Conservation (phyloP, 1,140 invertebrate genomes). For the Sinonovacula constricta region DNA sequence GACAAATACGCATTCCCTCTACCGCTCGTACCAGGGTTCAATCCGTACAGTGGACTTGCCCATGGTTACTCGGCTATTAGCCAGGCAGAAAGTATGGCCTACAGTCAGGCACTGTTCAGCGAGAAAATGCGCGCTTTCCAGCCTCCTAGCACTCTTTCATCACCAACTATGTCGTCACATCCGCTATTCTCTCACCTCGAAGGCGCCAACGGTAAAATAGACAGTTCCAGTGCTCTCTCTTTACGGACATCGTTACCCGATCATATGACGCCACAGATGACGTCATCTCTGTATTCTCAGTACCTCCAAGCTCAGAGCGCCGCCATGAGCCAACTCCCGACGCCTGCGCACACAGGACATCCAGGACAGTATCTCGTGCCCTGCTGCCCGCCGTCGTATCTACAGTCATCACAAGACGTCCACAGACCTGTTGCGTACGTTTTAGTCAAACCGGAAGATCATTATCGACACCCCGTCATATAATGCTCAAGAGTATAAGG, state of each 20-base stretch:
- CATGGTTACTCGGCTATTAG: slow-evolving; percentile 79
- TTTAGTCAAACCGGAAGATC: slow-evolving; percentile 75
- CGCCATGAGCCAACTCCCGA: slow-evolving; percentile 62
- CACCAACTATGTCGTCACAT: slow-evolving; percentile 53
- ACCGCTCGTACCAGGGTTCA: slow-evolving; percentile 88
- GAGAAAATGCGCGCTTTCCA: slow-evolving; percentile 68
- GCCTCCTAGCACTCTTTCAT: slow-evolving; percentile 48
- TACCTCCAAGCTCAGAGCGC: slow-evolving; percentile 64
- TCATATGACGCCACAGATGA: slow-evolving; percentile 51
- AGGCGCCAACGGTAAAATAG: slow-evolving; percentile 55
- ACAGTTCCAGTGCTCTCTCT: slow-evolving; percentile 53
- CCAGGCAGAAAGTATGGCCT: slow-evolving; percentile 50
- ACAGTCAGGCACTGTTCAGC: slow-evolving; percentile 49
- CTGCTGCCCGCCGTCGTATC: slow-evolving; percentile 71
- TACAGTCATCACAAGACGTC: slow-evolving; percentile 68
- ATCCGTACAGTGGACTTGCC: slow-evolving; percentile 80
- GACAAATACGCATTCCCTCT: slow-evolving; percentile 97
- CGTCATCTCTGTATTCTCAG: slow-evolving; percentile 56
- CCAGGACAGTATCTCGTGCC: slow-evolving; percentile 73
- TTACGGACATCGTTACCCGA: slow-evolving; percentile 49
- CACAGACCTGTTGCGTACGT: slow-evolving; percentile 74
- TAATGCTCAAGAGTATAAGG: slow-evolving; percentile 60
- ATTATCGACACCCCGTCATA: slow-evolving; percentile 72
- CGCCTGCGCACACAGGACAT: slow-evolving; percentile 69
- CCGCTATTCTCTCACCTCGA: slow-evolving; percentile 62